Conservation (phyloP, 2,113 vertebrate genomes). For the Strix uralensis region DNA sequence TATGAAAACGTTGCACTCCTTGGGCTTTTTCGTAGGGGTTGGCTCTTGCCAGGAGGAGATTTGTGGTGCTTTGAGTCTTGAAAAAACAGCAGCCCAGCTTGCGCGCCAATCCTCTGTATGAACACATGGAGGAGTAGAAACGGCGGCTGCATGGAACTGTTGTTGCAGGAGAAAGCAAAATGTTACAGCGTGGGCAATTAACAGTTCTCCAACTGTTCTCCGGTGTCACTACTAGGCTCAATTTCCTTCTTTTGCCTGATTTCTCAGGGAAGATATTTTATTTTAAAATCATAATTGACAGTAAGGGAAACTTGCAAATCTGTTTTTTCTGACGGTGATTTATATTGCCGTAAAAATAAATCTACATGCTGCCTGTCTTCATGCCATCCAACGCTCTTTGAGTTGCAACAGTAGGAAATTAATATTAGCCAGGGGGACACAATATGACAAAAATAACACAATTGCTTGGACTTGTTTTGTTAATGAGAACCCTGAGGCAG, state of each 20-base stretch:
- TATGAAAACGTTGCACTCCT: not conserved
- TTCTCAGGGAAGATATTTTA: not conserved
- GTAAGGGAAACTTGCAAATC: not conserved
- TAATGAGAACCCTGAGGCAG: not conserved
- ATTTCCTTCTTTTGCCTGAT: not conserved
- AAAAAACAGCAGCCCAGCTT: not conserved
- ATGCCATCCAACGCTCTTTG: not conserved
- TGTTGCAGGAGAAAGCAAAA: not conserved
- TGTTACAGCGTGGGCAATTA: not conserved
- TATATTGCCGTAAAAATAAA: not conserved
- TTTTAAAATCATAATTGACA: not conserved
- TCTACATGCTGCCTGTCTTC: not conserved
- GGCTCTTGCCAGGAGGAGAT: not conserved
- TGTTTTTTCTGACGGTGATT: not conserved
- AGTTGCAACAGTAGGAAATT: not conserved
- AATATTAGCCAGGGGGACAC: not conserved
- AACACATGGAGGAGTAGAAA: not conserved
- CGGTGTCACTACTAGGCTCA: rapidly evolving
- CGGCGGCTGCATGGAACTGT: not conserved
- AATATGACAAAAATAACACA: not conserved
- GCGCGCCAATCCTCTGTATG: not conserved
- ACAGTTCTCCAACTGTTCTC: rapidly evolving
- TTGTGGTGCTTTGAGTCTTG: not conserved
- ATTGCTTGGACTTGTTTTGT: not conserved
- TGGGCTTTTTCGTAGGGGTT: not conserved